Evolutionary conservation across 2,113 vertebrate genomes (phyloP), one percentile per base, ranked within the genome.

Genomic region (Sisor rabdophorus): DNA sequence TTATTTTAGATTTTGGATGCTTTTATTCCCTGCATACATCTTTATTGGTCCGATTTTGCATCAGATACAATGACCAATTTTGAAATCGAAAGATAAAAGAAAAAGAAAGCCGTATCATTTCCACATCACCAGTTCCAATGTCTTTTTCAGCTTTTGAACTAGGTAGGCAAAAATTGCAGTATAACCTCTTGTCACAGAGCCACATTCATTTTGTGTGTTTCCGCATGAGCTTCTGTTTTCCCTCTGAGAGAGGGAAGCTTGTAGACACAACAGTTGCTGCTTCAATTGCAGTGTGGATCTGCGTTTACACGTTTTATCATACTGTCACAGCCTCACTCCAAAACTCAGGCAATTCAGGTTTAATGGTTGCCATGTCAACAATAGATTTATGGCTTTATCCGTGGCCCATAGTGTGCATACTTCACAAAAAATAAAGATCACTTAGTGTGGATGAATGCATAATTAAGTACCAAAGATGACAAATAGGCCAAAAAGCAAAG

Each of bases 281-380:
- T 77, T 76, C 80, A 73, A 73, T 85, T 84, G 68, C 76, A 86
- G 71, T 84, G 48, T 50, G 74, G 86, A 86, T 79, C 71, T 80
- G 78, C 80, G 56, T 80, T 88, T 71, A 81, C 74, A 71, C 79
- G 76, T 81, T 79, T 80, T 73, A 77, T 80, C 77, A 76, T 71
- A 71, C 75, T 79, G 82, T 44, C 53, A 72, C 47, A 65, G 81
- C 80, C 76, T 74, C 82, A 79, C 64, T 81, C 83, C 79, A 78
- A 79, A 85, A 83, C 76, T 81, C 71, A 84, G 75, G 75, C 82
- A 87, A 86, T 83, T 82, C 84, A 87, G 54, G 70, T 84, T 85
- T 85, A 87, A 86, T 88, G 81, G 86, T 84, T 85, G 71, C 76
- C 87, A 90, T 90, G 88, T 89, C 83, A 90, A 87, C 87, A 84